Evolutionary conservation across 2,113 vertebrate species (phyloP).

Genomic region (Alethe castanea): DNA sequence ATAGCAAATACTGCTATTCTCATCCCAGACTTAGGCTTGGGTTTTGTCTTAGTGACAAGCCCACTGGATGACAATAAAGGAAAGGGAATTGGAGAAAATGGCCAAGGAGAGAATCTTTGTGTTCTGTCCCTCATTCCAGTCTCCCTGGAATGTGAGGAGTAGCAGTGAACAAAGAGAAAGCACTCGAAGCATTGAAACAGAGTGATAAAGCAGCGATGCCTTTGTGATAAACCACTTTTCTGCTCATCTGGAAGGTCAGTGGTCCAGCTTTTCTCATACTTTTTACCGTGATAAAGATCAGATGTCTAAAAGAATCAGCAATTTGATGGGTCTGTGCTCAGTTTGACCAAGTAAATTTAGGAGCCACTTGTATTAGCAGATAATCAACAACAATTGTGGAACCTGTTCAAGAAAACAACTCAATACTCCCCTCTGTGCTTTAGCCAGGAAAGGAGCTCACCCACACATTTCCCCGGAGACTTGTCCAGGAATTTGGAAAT

Average conservation of each 20-base stretch:
- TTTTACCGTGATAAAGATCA: background rate
- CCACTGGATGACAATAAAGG: background rate
- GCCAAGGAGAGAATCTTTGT: constrained; percentile 5
- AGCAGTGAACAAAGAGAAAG: constrained; percentile 4
- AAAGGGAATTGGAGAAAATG: background rate
- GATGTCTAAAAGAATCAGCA: background rate
- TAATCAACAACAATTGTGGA: background rate
- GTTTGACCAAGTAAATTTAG: background rate
- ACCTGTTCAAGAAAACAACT: background rate
- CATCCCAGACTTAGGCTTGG: background rate
- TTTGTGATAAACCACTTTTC: constrained; percentile 19
- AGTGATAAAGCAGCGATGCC: background rate
- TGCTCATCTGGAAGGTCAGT: background rate
- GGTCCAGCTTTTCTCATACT: background rate
- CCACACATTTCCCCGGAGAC: background rate
- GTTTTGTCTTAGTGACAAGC: constrained; percentile 33
- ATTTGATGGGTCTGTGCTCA: background rate
- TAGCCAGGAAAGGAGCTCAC: background rate
- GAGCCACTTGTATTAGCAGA: background rate
- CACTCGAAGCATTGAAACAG: background rate
- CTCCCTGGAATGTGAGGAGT: background rate
- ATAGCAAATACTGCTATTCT: background rate
- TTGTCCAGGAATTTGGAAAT: background rate
- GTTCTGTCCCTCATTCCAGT: background rate
- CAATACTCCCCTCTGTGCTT: background rate